Conservation (phyloP, 1,140 invertebrate genomes). For the Heliconius hewitsoni region DNA sequence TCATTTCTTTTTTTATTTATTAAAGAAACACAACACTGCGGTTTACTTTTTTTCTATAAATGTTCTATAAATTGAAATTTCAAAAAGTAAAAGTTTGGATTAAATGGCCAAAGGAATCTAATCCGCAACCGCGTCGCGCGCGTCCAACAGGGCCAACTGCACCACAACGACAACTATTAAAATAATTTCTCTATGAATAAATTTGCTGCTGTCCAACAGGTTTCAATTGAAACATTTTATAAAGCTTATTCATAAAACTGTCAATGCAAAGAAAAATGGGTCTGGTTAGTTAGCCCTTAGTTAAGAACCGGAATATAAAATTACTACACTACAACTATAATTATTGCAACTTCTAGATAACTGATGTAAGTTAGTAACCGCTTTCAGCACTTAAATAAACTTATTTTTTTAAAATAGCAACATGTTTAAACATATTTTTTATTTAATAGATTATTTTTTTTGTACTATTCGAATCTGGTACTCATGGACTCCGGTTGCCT, state of each 20-base stretch:
- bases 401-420: not conserved
- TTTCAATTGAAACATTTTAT: slow-evolving; percentile 11
- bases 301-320: not conserved
- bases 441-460: too few relatives aligned
- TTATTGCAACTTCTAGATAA: not conserved
- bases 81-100: not conserved
- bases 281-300: not conserved
- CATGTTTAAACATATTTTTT: too few relatives aligned
- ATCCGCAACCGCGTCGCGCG: too few relatives aligned
- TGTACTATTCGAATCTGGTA: too few relatives aligned
- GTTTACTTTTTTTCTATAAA: not conserved
- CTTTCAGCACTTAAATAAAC: not conserved
- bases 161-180: not conserved
- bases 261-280: not conserved
- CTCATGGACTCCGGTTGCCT: too few relatives aligned
- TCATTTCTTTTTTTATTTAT: too few relatives aligned
- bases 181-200: slow-evolving; percentile 13
- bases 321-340: not conserved
- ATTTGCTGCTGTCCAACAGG: not conserved
- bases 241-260: not conserved
- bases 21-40: too few relatives aligned
- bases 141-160: not conserved
- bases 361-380: not conserved
- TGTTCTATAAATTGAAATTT: not conserved
- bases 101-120: too few relatives aligned